Conservation (phyloP, 1,140 invertebrate genomes). For the Gyrodactylus bullatarudis region DNA sequence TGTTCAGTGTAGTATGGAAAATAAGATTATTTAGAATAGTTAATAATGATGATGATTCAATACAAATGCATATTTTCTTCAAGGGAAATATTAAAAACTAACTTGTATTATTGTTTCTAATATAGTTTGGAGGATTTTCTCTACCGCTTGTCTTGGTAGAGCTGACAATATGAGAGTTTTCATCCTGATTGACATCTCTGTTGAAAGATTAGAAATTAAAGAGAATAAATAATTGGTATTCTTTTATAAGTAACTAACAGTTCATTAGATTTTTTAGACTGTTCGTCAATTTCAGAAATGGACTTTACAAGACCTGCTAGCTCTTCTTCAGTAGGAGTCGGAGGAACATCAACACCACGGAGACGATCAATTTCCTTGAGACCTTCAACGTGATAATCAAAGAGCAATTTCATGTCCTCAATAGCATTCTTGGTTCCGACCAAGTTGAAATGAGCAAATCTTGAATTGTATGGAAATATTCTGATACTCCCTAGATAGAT, state of each 20-base stretch:
- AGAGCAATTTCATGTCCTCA: not conserved
- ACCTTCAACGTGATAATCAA: not conserved
- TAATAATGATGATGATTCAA: no score
- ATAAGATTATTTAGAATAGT: no score
- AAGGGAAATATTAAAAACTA: no score
- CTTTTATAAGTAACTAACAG: not conserved
- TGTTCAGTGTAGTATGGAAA: no score
- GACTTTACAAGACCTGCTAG: not conserved
- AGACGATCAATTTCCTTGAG: not conserved
- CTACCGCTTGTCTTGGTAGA: no score
- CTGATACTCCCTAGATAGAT: not conserved
- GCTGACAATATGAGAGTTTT: no score
- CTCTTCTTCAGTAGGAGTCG: not conserved
- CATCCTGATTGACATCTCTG: no score
- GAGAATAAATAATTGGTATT: no score
- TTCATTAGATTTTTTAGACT: not conserved
- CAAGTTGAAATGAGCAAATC: not conserved
- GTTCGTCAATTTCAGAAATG: not conserved
- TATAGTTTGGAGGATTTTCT: no score
- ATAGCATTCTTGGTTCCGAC: not conserved
- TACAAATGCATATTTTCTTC: no score
- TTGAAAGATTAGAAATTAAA: no score
- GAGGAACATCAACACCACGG: not conserved
- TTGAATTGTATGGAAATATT: not conserved
- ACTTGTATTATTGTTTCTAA: no score